Evolutionary conservation across 53 echinoderm and acorn worm genomes (phyloP).

Genomic region (Temnopleurus reevesii): DNA sequence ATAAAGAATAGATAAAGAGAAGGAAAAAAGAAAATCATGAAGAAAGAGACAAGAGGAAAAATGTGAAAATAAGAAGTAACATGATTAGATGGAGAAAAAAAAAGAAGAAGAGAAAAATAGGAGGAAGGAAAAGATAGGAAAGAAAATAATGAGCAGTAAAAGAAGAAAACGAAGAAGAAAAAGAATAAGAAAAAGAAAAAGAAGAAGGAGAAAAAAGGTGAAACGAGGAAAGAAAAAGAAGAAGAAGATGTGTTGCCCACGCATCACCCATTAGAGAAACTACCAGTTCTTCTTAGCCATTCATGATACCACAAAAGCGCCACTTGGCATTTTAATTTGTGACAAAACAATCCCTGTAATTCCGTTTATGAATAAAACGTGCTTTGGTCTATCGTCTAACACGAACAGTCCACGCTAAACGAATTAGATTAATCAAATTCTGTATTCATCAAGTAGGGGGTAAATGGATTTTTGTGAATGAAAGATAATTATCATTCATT

Average conservation of each 20-base stretch:
- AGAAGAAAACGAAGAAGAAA: neutral
- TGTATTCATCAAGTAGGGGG: neutral
- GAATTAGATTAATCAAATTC: neutral
- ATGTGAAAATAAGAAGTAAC: too few species aligned
- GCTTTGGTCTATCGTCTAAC: neutral
- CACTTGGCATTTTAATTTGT: constrained; percentile 13
- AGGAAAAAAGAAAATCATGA: too few species aligned
- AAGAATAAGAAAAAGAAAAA: neutral
- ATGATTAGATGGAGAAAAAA: too few species aligned
- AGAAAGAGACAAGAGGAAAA: too few species aligned
- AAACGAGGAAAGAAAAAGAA: neutral
- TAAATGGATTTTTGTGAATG: neutral
- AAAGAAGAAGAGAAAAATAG: neutral
- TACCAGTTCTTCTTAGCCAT: neutral
- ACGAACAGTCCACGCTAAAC: neutral
- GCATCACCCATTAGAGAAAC: constrained; percentile 22
- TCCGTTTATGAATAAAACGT: neutral
- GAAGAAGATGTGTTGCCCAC: neutral
- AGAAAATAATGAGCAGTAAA: neutral
- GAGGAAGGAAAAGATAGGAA: neutral
- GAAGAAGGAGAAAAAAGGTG: neutral
- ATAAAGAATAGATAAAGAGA: too few species aligned
- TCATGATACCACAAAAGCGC: neutral
- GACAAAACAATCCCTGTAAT: neutral
- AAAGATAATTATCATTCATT: neutral